A percentile compares a stretch with the other conserved stretches of the same genome.
These are phyloP conservation scores for Leptodactylus fallax DNA, from an alignment of 2,797 vertebrate species.

Conservation along the genomic window DNA sequence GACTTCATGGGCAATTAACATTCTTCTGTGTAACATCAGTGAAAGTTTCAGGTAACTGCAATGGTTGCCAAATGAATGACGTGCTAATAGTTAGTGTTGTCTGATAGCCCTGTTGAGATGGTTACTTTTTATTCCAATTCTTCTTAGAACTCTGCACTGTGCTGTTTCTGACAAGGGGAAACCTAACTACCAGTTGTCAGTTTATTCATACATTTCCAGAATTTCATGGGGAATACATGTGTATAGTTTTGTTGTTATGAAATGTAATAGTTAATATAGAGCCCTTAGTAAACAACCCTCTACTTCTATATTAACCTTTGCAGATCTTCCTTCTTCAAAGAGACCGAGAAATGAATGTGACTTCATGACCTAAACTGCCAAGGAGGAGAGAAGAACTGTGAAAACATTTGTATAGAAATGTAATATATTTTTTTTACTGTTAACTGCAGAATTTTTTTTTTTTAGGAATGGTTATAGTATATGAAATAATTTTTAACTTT, in stretches of 20 bases:
- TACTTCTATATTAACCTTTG: neutral
- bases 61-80: too few species aligned
- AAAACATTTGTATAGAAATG: conserved; percentile 18
- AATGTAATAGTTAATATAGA: neutral
- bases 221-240: neutral
- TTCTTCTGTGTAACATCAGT: too few species aligned
- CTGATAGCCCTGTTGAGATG: too few species aligned
- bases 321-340: conserved; percentile 20
- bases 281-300: neutral
- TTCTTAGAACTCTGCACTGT: too few species aligned
- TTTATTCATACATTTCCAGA: neutral
- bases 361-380: neutral
- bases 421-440: conserved; percentile 2
- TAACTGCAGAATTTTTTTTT: neutral
- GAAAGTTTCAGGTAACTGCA: too few species aligned
- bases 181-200: too few species aligned
- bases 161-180: neutral
- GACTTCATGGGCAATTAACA: too few species aligned
- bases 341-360: neutral
- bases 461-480: too few species aligned
- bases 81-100: too few species aligned
- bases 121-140: too few species aligned
- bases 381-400: neutral
- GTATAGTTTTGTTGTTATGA: neutral
- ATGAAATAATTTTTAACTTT: too few species aligned